Percentiles rank a stretch among this genome's conserved stretches.
Evolutionary conservation across 2,888 invertebrate species (phyloP).

Genomic region (Fissipunctia ypsillon): DNA sequence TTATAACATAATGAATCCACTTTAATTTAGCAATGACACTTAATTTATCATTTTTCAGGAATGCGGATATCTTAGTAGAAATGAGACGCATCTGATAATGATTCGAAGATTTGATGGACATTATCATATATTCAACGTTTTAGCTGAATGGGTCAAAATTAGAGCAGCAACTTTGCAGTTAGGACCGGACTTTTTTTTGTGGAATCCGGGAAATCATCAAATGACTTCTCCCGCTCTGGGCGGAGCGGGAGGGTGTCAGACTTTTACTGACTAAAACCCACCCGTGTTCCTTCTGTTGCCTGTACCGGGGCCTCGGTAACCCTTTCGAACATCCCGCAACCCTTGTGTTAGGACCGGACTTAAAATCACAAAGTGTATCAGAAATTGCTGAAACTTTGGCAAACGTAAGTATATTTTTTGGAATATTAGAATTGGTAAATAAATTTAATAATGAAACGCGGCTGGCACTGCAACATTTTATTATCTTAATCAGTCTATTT

Average conservation of each 20-base stretch:
- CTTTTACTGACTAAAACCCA: too few relatives aligned
- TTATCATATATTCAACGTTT: not conserved
- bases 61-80: not conserved
- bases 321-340: too few relatives aligned
- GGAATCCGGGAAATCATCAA: too few relatives aligned
- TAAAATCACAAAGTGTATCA: not conserved
- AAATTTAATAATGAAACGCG: not conserved
- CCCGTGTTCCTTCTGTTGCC: too few relatives aligned
- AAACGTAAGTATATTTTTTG: not conserved
- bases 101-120: not conserved
- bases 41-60: not conserved
- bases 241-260: too few relatives aligned
- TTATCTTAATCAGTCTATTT: too few relatives aligned
- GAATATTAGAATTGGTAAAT: not conserved
- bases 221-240: too few relatives aligned
- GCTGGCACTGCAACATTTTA: not conserved
- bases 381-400: not conserved
- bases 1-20: not conserved
- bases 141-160: not conserved
- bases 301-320: too few relatives aligned
- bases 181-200: not conserved
- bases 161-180: not conserved
- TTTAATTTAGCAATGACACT: not conserved
- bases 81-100: not conserved
- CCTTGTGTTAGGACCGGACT: not conserved